phyloP scores from a whole-genome alignment of 2,888 invertebrate genomes.

The Tetragnatha montana region DNA sequence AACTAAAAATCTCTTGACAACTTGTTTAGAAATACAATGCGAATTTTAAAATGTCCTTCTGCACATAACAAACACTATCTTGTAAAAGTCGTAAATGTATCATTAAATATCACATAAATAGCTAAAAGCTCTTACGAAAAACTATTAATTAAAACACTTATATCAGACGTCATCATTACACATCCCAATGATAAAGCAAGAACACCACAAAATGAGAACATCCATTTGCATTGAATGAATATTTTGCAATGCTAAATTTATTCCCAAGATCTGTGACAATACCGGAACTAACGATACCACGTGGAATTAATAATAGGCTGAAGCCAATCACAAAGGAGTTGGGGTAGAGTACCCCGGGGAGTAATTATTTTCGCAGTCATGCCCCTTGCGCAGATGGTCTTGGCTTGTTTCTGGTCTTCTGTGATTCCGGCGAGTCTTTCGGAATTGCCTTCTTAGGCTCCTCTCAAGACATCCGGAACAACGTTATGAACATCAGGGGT shows the following conservation, averaged over 20 bases:
- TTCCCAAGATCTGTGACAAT: not conserved
- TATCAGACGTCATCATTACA: too few species aligned
- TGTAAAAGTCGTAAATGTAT: too few species aligned
- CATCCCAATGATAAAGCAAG: too few species aligned
- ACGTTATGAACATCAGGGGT: too few species aligned
- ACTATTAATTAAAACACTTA: too few species aligned
- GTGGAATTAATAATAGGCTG: conserved; percentile 59
- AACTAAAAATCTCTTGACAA: too few species aligned
- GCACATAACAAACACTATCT: too few species aligned
- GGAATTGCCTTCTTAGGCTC: not conserved
- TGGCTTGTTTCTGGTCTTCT: not conserved
- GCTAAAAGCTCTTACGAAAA: too few species aligned
- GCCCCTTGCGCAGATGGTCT: not conserved
- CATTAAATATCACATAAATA: too few species aligned
- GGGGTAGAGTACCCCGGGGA: conserved; percentile 20
- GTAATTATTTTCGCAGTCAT: conserved; percentile 46
- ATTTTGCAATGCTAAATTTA: not conserved
- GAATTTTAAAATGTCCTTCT: too few species aligned
- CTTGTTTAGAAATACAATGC: too few species aligned
- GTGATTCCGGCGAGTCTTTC: not conserved
- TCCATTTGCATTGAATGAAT: not conserved
- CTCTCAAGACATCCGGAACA: too few species aligned
- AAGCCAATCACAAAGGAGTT: conserved; percentile 51
- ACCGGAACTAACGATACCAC: conserved; percentile 35
- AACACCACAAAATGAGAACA: not conserved